Percentiles rank a stretch among this genome's conserved stretches.
Evolutionary conservation across 2,113 vertebrate species (phyloP).

Genomic region (Elephas maximus): DNA sequence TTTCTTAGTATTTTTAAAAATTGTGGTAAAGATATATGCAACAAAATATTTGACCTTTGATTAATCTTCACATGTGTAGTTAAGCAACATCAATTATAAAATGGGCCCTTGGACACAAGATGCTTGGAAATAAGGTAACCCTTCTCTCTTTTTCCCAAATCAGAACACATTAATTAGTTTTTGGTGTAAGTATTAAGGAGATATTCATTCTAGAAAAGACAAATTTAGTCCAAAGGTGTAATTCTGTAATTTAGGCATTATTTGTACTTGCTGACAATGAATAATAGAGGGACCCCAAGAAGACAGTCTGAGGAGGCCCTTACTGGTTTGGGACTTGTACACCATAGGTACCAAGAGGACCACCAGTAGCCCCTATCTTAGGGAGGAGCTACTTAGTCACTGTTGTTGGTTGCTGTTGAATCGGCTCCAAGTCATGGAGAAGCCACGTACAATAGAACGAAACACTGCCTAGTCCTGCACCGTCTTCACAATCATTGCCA

Average conservation of each 20-base stretch:
- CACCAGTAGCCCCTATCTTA: no score
- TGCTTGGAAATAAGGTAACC: slow-evolving; percentile 4
- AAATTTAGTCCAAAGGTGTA: neutral
- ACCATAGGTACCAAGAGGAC: neutral
- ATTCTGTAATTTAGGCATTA: neutral
- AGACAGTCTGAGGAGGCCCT: neutral
- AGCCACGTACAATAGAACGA: neutral
- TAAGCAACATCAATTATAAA: neutral
- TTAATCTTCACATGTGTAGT: neutral
- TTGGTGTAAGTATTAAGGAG: neutral
- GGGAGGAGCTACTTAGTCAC: neutral
- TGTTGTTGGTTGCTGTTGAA: neutral
- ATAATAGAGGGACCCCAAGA: neutral
- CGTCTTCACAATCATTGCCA: neutral
- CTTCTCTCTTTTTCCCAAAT: neutral
- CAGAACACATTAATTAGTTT: neutral
- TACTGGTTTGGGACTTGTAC: neutral
- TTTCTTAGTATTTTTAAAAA: neutral
- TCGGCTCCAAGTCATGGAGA: neutral
- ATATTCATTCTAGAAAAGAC: neutral
- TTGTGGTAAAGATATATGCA: neutral
- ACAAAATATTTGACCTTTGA: neutral
- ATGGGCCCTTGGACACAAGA: neutral
- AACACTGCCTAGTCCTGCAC: neutral
- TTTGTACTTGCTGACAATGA: neutral